Conservation (phyloP, 2,888 invertebrate genomes). For the Coremacera marginata region DNA sequence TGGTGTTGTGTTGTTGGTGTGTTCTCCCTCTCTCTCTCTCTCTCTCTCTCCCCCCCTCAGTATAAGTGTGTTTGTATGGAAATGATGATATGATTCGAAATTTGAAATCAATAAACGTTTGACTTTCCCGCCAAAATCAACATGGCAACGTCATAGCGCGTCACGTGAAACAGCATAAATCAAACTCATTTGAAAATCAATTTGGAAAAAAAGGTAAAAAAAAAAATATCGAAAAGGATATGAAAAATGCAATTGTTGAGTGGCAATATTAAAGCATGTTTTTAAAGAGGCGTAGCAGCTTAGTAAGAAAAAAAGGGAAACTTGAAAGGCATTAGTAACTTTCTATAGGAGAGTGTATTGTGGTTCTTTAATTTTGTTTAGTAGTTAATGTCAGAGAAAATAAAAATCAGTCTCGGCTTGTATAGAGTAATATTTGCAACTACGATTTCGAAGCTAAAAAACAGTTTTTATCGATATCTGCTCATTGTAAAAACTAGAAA, state of each 20-base stretch:
- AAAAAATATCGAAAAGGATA: not conserved
- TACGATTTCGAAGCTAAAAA: too few relatives aligned
- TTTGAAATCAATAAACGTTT: constrained; percentile 21
- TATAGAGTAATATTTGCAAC: too few relatives aligned
- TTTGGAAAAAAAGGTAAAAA: not conserved
- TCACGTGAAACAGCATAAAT: constrained; percentile 3
- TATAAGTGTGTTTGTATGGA: not conserved
- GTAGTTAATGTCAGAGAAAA: too few relatives aligned
- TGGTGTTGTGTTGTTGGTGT: not conserved
- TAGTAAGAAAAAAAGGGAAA: too few relatives aligned
- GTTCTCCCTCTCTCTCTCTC: not conserved
- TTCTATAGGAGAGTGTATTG: too few relatives aligned
- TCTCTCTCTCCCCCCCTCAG: not conserved
- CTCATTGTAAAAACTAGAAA: not conserved
- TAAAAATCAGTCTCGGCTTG: too few relatives aligned
- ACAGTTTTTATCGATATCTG: not conserved
- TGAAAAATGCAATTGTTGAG: constrained; percentile 5
- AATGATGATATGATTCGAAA: constrained; percentile 27
- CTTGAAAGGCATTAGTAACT: too few relatives aligned
- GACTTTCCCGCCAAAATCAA: not conserved
- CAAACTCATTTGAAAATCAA: constrained; percentile 18
- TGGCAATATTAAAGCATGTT: too few relatives aligned
- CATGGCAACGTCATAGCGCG: not conserved
- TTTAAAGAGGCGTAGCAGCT: too few relatives aligned
- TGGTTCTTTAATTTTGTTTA: too few relatives aligned